A percentile compares a stretch with the other conserved stretches of the same genome.
Evolutionary conservation across 2,113 vertebrate species (phyloP).

Genomic region (Rhea americana): DNA sequence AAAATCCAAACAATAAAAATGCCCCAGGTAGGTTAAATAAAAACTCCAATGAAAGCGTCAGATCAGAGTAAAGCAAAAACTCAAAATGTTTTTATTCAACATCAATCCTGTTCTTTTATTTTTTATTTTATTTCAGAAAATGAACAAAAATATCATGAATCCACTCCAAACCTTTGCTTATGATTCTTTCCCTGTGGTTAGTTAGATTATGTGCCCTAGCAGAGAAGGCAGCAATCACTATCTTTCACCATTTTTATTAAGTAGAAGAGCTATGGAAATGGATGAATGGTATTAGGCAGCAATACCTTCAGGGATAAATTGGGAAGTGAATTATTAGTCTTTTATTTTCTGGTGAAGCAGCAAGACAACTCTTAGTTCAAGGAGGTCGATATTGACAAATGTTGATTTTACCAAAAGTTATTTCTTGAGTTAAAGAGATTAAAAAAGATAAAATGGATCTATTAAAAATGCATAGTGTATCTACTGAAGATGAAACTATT

Average conservation of each 20-base stretch:
- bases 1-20: neutral
- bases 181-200: neutral
- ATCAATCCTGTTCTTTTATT: neutral
- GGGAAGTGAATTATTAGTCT: constrained; percentile 14
- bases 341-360: neutral
- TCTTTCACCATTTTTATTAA: neutral
- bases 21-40: neutral
- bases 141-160: neutral
- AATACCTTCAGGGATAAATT: neutral
- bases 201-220: neutral
- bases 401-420: neutral
- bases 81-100: neutral
- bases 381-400: constrained; percentile 40
- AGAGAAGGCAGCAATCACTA: neutral
- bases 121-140: neutral
- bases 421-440: neutral
- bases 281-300: neutral
- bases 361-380: constrained; percentile 8
- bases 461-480: neutral
- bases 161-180: neutral
- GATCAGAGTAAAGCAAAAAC: neutral
- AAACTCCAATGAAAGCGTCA: neutral
- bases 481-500: neutral
- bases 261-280: neutral
- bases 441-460: neutral